Evolutionary conservation across 2,113 vertebrate genomes (phyloP).

Genomic region (Trogon melanurus): DNA sequence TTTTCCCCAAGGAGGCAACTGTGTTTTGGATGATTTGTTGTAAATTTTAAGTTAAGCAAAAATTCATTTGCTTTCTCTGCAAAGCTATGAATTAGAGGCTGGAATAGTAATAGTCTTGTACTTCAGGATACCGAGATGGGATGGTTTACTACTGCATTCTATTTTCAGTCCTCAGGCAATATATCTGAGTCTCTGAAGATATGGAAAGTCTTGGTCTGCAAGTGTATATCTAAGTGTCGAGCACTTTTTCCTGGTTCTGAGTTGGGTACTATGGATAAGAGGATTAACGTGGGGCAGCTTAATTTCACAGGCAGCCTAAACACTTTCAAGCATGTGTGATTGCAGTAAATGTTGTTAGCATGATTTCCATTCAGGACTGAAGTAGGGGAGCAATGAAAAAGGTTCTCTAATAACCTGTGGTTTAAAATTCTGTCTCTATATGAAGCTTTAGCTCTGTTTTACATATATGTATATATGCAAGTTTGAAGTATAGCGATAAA

Average conservation of each 20-base stretch:
- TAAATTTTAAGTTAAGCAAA: neutral
- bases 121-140: neutral
- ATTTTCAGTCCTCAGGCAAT: neutral
- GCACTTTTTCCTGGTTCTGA: neutral
- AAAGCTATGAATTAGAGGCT: neutral
- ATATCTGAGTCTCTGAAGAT: neutral
- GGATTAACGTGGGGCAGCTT: neutral
- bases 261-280: neutral
- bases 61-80: neutral
- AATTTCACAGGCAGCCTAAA: neutral
- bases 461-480: too few species aligned
- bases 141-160: neutral
- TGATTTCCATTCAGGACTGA: neutral
- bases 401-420: neutral
- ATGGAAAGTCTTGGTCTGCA: neutral
- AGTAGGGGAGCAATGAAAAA: neutral
- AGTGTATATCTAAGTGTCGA: neutral
- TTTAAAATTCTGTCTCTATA: neutral
- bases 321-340: neutral
- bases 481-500: neutral
- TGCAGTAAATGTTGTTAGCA: neutral
- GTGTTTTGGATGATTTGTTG: neutral
- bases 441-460: neutral
- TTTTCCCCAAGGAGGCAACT: neutral
- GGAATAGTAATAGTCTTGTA: neutral